Evolutionary conservation across 2,113 vertebrate species (phyloP), one percentile per base, ranked within the genome.

Genomic region (Peromyscus maniculatus): DNA sequence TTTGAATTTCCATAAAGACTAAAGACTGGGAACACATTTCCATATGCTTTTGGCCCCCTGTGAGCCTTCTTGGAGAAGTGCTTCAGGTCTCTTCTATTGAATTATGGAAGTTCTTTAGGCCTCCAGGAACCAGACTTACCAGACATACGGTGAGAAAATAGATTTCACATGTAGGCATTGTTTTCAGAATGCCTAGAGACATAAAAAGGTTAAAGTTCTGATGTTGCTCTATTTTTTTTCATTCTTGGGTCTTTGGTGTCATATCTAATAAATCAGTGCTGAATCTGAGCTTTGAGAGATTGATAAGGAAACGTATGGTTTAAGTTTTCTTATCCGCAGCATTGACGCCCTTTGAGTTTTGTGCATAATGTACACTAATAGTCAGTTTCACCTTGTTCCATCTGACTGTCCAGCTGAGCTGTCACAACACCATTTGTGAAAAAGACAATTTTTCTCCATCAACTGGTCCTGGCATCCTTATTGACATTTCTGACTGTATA

Each of bases 1-100:
- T 39, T 84, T 92, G 33, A 86, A 84, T 78, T 92, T 97, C 36
- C 33, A 72, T 77, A 67, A 90, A 39, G 33, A 52, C 36, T 84
- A 87, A 91, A 62, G 59, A 91, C 74, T 3, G 7, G 52, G 36
- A 86, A 16, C 28, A 83, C 52, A 33, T 91, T 96, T 39, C 72
- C 19, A 33, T 59, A 3, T 49, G 57, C 8, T 4, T 95, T 92
- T 67, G 36, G 64, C 33, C 15, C 49, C 71, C 67, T 67, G 24
- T 62, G 31, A 57, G 66, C 67, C 77, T 79, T 36, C 59, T 94
- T 84, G 43, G 46, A 66, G 49, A 89, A 94, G 74, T 87, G 46
- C 64, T 59, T 92, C 43, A 57, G 24, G 31, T 57, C 87, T 77
- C 17, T 46, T 5, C 36, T 87, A 22, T 67, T 77, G 24, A 93